phyloP scores from a whole-genome alignment of 2,888 invertebrate genomes.

The Dysmachus trigonus region DNA sequence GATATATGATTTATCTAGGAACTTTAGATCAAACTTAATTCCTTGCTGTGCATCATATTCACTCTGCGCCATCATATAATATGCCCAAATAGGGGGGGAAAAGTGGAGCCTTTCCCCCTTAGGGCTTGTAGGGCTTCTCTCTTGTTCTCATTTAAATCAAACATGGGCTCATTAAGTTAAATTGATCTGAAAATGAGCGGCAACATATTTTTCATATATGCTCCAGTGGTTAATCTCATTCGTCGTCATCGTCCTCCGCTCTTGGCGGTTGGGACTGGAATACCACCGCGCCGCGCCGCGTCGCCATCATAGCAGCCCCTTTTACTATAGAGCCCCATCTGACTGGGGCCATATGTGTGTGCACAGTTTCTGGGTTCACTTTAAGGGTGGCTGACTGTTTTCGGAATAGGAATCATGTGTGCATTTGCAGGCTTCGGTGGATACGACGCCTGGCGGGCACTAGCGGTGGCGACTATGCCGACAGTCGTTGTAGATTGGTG shows the following conservation, averaged over 20 bases:
- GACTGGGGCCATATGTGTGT: not conserved
- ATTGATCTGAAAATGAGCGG: constrained; percentile 38
- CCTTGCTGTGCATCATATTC: not conserved
- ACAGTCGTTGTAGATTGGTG: not conserved
- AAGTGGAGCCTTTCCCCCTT: not conserved
- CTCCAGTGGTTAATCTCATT: not conserved
- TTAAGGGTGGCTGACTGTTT: not conserved
- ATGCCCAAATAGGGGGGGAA: not conserved
- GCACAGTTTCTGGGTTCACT: not conserved
- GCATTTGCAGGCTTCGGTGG: not conserved
- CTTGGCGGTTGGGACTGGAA: not conserved
- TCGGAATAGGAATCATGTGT: not conserved
- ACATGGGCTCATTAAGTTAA: constrained; percentile 32
- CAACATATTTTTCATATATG: constrained; percentile 9
- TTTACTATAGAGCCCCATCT: not conserved
- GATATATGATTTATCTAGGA: not conserved
- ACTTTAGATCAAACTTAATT: not conserved
- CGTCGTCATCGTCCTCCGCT: not conserved
- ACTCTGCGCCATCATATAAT: not conserved
- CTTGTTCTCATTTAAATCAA: constrained; percentile 19
- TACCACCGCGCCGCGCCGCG: not conserved
- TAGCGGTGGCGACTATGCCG: not conserved
- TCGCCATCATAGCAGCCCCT: not conserved
- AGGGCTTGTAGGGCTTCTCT: not conserved
- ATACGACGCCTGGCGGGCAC: not conserved